Evolutionary conservation across 2,797 vertebrate species (phyloP).

Genomic region (Trematomus bernacchii): DNA sequence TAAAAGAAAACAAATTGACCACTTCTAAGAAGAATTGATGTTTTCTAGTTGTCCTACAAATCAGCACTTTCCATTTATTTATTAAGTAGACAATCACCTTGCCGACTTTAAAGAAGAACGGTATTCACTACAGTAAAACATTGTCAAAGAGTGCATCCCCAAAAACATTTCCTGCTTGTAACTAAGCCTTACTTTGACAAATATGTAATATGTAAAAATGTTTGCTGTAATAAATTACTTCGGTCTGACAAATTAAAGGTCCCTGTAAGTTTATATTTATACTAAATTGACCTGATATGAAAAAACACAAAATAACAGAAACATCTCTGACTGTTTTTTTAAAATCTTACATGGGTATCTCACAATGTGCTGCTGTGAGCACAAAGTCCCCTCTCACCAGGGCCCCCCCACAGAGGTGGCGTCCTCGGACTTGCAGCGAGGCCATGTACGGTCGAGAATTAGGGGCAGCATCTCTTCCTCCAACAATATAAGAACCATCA

Average conservation of each 20-base stretch:
- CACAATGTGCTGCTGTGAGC: constrained; percentile 81
- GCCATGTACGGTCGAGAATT: constrained; percentile 80
- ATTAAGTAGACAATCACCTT: not conserved
- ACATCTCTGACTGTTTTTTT: not conserved
- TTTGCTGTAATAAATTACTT: not conserved
- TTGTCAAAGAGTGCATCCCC: not conserved
- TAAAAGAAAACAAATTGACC: not conserved
- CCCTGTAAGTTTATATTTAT: not conserved
- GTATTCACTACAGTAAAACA: not conserved
- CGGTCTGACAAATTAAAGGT: not conserved
- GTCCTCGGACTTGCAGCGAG: constrained; percentile 52
- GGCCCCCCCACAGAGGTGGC: constrained; percentile 67
- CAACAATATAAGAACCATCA: constrained; percentile 64
- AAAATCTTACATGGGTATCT: constrained; percentile 43
- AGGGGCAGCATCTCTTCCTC: constrained; percentile 68
- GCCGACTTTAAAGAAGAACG: not conserved
- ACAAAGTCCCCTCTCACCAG: constrained; percentile 77
- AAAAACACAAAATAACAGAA: not conserved
- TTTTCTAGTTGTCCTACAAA: not conserved
- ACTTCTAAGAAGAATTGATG: not conserved
- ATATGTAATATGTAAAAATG: no score
- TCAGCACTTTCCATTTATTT: constrained; percentile 1
- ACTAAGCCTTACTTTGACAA: not conserved
- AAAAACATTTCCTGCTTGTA: no score
- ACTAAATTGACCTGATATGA: not conserved